Evolutionary conservation across 1,140 invertebrate genomes (phyloP).

Genomic region (Piezodorus guildinii): DNA sequence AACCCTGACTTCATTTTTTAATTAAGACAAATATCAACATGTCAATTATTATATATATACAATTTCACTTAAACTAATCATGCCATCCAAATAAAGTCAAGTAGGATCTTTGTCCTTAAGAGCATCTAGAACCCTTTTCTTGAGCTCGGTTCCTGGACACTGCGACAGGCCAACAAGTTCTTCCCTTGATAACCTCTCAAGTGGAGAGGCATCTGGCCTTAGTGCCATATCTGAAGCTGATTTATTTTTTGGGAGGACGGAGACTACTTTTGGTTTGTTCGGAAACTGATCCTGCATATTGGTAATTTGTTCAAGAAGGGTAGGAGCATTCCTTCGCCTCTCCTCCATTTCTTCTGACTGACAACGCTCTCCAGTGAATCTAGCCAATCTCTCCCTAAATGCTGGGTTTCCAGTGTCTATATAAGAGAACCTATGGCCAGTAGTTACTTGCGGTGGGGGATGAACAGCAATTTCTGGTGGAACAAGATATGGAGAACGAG

Average conservation of each 20-base stretch:
- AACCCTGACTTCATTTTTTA: neutral
- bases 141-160: constrained; percentile 27
- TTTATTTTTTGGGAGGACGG: constrained; percentile 3
- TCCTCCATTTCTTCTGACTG: constrained; percentile 15
- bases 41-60: neutral
- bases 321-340: constrained; percentile 18
- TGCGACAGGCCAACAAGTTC: constrained; percentile 25
- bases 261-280: constrained; percentile 25
- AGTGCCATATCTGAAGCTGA: constrained; percentile 5
- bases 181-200: constrained; percentile 24
- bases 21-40: neutral
- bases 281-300: constrained; percentile 23
- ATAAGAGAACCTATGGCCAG: constrained; percentile 25
- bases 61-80: neutral
- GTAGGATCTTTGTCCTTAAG: constrained; percentile 28
- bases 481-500: constrained; percentile 16
- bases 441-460: constrained; percentile 18
- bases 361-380: neutral
- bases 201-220: constrained; percentile 12
- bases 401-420: constrained; percentile 27
- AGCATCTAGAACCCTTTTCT: constrained; percentile 25
- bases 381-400: constrained; percentile 25
- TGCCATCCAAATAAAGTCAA: constrained; percentile 19
- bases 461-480: constrained; percentile 21
- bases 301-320: constrained; percentile 24